Conservation (phyloP, 2,113 vertebrate genomes). For the Rhagologus leucostigma region DNA sequence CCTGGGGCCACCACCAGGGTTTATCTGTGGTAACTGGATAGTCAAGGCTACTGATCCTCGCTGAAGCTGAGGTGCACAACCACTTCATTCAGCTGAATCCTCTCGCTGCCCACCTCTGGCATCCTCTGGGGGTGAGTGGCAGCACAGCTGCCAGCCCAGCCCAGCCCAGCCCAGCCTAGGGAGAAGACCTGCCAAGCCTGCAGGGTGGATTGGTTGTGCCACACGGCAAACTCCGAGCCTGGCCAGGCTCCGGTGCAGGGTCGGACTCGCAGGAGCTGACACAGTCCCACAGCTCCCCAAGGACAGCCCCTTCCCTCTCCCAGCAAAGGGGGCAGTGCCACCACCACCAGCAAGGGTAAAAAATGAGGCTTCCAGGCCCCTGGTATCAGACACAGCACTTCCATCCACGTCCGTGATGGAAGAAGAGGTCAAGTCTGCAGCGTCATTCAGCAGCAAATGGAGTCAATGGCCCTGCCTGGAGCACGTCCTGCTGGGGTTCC, state of each 20-base stretch:
- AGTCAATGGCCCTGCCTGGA: neutral
- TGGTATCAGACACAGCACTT: neutral
- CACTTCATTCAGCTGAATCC: neutral
- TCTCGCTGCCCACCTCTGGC: neutral
- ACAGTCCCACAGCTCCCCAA: neutral
- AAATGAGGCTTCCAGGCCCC: neutral
- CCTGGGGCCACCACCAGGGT: neutral
- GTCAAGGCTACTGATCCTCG: accelerated
- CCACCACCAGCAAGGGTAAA: neutral
- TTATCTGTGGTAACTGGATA: neutral
- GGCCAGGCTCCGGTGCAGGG: neutral
- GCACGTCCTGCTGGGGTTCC: neutral
- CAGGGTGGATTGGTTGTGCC: neutral
- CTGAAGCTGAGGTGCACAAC: neutral
- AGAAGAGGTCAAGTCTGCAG: neutral
- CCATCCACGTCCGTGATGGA: accelerated
- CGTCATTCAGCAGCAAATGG: neutral
- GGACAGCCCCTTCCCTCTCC: neutral
- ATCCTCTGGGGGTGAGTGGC: neutral
- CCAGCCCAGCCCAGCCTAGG: neutral
- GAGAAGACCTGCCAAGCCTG: neutral
- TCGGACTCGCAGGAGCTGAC: neutral
- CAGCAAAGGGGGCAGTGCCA: neutral
- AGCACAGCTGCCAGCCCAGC: neutral
- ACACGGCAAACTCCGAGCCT: neutral